Conservation (phyloP, 2,888 invertebrate species). For the Helobdella robusta region DNA sequence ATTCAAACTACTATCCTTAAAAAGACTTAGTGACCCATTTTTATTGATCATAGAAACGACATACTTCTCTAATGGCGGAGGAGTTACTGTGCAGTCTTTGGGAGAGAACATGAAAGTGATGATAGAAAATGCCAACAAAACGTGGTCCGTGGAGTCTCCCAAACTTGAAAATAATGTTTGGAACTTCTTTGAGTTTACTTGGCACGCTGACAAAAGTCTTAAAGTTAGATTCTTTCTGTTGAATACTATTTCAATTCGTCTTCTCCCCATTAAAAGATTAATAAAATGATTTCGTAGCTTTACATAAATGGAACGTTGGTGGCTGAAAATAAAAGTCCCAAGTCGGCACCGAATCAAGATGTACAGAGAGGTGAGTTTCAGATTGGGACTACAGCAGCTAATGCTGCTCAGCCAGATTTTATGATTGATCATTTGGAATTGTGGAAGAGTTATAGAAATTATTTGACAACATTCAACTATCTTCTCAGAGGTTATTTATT, state of each 20-base stretch:
- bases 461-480: slow-evolving; percentile 38
- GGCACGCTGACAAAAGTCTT: slow-evolving; percentile 42
- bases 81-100: slow-evolving; percentile 36
- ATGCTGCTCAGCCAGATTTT: no score
- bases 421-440: slow-evolving; percentile 38
- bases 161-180: slow-evolving; percentile 38
- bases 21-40: neutral
- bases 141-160: slow-evolving; percentile 40
- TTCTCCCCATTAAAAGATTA: no score
- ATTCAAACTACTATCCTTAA: neutral
- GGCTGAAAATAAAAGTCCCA: no score
- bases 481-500: slow-evolving; percentile 29
- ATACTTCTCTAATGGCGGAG: slow-evolving; percentile 31
- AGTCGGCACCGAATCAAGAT: no score
- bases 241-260: no score
- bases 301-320: no score
- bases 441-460: slow-evolving; percentile 41
- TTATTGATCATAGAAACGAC: slow-evolving; percentile 32
- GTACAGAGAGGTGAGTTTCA: no score
- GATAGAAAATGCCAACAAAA: slow-evolving; percentile 31
- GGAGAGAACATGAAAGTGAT: slow-evolving; percentile 38
- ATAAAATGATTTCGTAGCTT: no score
- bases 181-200: slow-evolving; percentile 43
- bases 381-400: no score
- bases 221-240: slow-evolving; percentile 5